Evolutionary conservation across 2,888 invertebrate species (phyloP).

Genomic region (Acrobasis consociella): DNA sequence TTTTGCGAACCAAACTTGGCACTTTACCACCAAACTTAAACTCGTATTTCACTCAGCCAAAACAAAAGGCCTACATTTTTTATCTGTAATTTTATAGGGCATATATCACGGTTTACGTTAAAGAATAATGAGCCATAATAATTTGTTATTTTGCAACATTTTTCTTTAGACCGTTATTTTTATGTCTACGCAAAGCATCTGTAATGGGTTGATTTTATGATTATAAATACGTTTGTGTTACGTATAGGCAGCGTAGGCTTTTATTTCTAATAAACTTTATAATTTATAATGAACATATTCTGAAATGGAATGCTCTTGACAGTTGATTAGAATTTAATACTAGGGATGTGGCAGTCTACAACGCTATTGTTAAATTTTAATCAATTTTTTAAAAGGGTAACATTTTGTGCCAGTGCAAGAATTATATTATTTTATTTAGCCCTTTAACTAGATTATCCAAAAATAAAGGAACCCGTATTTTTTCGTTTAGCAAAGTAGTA

Average conservation of each 20-base stretch:
- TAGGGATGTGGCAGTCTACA: too few species aligned
- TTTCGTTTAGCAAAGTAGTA: too few species aligned
- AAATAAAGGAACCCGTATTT: too few species aligned
- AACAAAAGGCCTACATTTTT: conserved; percentile 14
- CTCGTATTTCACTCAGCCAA: conserved; percentile 11
- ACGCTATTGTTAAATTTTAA: too few species aligned
- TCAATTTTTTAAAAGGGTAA: too few species aligned
- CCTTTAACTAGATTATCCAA: too few species aligned
- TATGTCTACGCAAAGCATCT: conserved; percentile 9
- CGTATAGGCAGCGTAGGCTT: background rate
- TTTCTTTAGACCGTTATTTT: conserved; percentile 7
- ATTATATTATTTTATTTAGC: too few species aligned
- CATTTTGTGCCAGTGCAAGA: too few species aligned
- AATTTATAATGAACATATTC: too few species aligned
- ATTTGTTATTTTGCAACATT: conserved; percentile 13
- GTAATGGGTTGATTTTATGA: conserved; percentile 10
- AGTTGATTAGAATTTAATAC: too few species aligned
- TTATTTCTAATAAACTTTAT: background rate
- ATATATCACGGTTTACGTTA: conserved; percentile 12
- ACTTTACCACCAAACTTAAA: conserved; percentile 5
- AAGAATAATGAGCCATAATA: conserved; percentile 5
- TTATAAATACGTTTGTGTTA: background rate
- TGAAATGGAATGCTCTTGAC: too few species aligned
- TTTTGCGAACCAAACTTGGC: conserved; percentile 8
- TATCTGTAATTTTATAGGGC: conserved; percentile 11